Evolutionary conservation across 2,113 vertebrate genomes (phyloP).

Genomic region (Ceuthmochares aereus): DNA sequence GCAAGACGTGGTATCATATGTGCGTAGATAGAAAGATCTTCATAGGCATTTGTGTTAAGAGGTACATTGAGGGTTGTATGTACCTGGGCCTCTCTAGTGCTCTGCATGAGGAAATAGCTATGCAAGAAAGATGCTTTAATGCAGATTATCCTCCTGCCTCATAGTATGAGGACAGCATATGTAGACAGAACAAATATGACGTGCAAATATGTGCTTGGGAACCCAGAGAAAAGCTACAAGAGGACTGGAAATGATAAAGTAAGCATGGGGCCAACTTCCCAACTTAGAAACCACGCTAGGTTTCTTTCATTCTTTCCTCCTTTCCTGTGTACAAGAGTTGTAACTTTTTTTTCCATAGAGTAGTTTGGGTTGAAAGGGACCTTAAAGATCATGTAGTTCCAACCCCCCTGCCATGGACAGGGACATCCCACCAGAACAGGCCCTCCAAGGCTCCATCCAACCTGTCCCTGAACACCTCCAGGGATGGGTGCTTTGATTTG

Average conservation of each 20-base stretch:
- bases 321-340: neutral
- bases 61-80: accelerated
- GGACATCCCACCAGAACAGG: too few species aligned
- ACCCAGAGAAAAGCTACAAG: neutral
- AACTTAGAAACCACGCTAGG: neutral
- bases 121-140: neutral
- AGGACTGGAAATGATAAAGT: neutral
- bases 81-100: neutral
- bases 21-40: neutral
- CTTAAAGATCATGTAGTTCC: too few species aligned
- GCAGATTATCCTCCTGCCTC: neutral
- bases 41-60: neutral
- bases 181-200: neutral
- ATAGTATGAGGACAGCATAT: neutral
- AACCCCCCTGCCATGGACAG: too few species aligned
- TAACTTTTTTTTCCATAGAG: neutral
- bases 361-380: too few species aligned
- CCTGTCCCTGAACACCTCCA: too few species aligned
- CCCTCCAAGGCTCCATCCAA: too few species aligned
- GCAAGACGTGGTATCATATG: accelerated
- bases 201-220: neutral
- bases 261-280: neutral
- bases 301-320: neutral
- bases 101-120: neutral
- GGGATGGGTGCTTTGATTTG: neutral